These are phyloP conservation scores for Trachelus troglodyta DNA, from an alignment of 2,888 invertebrate genomes.

Conservation along the genomic window DNA sequence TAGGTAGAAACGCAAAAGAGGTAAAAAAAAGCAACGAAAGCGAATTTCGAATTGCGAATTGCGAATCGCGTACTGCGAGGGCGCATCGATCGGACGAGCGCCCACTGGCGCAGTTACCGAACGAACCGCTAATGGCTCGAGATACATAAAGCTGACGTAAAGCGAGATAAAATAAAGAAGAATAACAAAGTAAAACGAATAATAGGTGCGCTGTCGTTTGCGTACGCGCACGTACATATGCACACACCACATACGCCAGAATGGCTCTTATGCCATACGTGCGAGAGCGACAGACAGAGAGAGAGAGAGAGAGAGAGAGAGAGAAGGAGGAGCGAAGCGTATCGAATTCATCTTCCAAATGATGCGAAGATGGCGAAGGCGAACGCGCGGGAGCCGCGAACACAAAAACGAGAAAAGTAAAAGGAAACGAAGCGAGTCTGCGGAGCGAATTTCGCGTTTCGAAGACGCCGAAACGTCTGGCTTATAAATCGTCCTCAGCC, in stretches of 20 bases:
- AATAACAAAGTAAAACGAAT: slow-evolving; percentile 38
- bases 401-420: slow-evolving; percentile 22
- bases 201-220: slow-evolving; percentile 26
- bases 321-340: slow-evolving; percentile 29
- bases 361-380: slow-evolving; percentile 38
- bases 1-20: slow-evolving; percentile 1
- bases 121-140: slow-evolving; percentile 39
- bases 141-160: slow-evolving; percentile 36
- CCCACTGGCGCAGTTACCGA: slow-evolving; percentile 25
- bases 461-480: slow-evolving; percentile 45
- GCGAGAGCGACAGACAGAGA: slow-evolving; percentile 1
- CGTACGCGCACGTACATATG: too few relatives aligned
- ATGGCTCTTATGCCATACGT: slow-evolving; percentile 17
- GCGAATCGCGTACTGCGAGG: not conserved
- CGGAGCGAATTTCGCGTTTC: slow-evolving; percentile 24
- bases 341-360: slow-evolving; percentile 55
- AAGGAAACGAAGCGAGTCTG: slow-evolving; percentile 22
- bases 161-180: slow-evolving; percentile 36
- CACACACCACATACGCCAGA: slow-evolving; percentile 4
- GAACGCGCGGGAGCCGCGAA: slow-evolving; percentile 23
- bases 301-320: slow-evolving; percentile 13
- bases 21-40: not conserved
- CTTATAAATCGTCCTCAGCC: slow-evolving; percentile 49
- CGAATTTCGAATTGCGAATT: too few relatives aligned
- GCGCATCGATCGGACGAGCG: not conserved